These are phyloP conservation scores for Zootermopsis nevadensis DNA, from an alignment of 2,888 invertebrate species.

Conservation along the genomic window DNA sequence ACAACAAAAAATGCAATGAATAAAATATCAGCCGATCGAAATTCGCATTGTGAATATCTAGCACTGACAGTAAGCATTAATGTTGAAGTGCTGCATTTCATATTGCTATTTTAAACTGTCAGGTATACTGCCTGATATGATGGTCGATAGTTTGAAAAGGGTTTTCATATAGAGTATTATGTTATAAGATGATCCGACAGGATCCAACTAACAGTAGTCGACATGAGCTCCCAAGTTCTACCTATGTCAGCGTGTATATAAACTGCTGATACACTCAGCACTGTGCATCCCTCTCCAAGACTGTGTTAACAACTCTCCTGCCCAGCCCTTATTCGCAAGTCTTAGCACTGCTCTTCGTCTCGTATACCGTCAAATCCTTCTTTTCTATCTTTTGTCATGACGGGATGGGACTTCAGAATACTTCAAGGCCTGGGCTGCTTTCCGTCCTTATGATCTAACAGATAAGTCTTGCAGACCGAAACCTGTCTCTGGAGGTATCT, in stretches of 20 bases:
- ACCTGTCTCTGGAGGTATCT: too few species aligned
- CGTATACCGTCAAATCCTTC: background rate
- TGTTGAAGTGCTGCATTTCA: conserved; percentile 20
- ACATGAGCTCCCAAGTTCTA: background rate
- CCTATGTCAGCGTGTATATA: background rate
- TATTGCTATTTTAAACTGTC: conserved; percentile 26
- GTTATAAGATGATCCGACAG: background rate
- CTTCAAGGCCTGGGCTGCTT: background rate
- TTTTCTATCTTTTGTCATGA: background rate
- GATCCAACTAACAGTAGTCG: background rate
- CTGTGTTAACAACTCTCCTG: conserved; percentile 16
- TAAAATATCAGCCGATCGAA: conserved; percentile 35
- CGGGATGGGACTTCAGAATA: background rate
- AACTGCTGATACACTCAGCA: background rate
- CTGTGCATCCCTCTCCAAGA: background rate
- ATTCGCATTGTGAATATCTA: background rate
- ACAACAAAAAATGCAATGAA: conserved; percentile 38
- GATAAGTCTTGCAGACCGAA: too few species aligned
- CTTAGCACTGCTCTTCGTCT: background rate
- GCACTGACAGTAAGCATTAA: conserved; percentile 19
- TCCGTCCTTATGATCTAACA: background rate
- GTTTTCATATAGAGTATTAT: conserved; percentile 10
- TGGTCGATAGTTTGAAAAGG: background rate
- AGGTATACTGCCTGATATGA: background rate
- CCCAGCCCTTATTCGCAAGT: background rate